Percentiles rank a stretch among this genome's conserved stretches.
These are phyloP conservation scores for Melipona quadrifasciata DNA, from an alignment of 1,140 invertebrate species.

Conservation along the genomic window DNA sequence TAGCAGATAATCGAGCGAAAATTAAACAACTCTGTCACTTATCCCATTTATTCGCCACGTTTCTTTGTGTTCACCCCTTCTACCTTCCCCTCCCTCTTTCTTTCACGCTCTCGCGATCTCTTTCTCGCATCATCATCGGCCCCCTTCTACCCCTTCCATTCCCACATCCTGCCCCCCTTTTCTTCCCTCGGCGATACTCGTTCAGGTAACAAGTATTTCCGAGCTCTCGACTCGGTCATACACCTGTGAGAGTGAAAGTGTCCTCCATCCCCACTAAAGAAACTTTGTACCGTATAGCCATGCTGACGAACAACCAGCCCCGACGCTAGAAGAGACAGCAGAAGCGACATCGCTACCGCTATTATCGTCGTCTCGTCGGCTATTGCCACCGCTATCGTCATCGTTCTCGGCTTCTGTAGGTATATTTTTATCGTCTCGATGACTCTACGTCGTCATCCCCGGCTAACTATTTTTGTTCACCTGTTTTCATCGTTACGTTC, in stretches of 20 bases:
- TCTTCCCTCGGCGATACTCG: conserved; percentile 1
- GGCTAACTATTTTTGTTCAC: too few species aligned
- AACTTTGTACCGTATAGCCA: conserved; percentile 53
- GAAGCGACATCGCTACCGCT: conserved; percentile 1
- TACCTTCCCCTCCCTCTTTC: not conserved
- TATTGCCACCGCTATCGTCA: conserved; percentile 49
- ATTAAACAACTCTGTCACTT: not conserved
- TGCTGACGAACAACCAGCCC: conserved; percentile 51
- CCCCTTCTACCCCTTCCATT: not conserved
- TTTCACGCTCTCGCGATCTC: not conserved
- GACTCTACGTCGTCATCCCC: not conserved
- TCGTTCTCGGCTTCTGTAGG: not conserved
- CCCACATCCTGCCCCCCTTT: not conserved
- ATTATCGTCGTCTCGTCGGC: conserved; percentile 41
- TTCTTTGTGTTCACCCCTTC: not conserved
- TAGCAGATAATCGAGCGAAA: not conserved
- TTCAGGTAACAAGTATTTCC: conserved; percentile 39
- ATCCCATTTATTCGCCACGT: not conserved
- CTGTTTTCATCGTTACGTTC: not conserved
- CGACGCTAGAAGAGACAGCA: conserved; percentile 3
- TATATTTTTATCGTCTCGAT: not conserved
- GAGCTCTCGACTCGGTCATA: conserved; percentile 75
- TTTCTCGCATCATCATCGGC: not conserved
- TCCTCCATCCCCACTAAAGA: conserved; percentile 72
- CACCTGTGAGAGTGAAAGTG: conserved; percentile 82